Conservation (phyloP, 2,888 invertebrate genomes). For the Aphelenchoides bicaudatus region DNA sequence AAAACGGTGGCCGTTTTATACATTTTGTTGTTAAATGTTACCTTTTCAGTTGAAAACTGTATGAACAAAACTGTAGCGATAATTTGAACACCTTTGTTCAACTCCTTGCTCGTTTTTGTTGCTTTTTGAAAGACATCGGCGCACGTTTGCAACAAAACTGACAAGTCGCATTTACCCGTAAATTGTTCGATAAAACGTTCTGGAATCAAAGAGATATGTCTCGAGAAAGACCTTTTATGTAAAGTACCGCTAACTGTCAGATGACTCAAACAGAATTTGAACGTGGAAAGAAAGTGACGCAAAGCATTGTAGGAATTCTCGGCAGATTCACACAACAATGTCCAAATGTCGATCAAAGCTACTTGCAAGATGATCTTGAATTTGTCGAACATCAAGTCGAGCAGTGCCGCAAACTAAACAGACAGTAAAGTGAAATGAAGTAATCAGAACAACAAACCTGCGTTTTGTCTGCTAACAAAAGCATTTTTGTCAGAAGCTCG, state of each 20-base stretch:
- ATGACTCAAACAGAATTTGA: constrained; percentile 10
- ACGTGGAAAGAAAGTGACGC: constrained; percentile 19
- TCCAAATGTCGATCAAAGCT: constrained; percentile 35
- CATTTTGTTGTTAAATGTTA: not conserved
- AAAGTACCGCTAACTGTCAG: not conserved
- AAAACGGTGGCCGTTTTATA: too few species aligned
- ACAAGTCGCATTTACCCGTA: constrained; percentile 8
- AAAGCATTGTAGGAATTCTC: constrained; percentile 28
- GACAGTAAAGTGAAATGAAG: constrained; percentile 6
- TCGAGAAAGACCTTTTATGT: constrained; percentile 1
- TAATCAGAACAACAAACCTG: constrained; percentile 12
- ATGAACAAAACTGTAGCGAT: not conserved
- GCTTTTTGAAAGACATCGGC: not conserved
- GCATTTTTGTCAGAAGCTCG: not conserved
- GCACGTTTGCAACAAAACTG: not conserved
- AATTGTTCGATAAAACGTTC: not conserved
- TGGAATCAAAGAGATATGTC: not conserved
- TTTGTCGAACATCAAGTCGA: constrained; percentile 14
- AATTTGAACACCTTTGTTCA: constrained; percentile 5
- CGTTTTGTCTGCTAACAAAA: not conserved
- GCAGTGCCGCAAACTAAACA: constrained; percentile 22
- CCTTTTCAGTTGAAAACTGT: not conserved
- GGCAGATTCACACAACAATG: constrained; percentile 36
- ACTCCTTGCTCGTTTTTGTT: not conserved
- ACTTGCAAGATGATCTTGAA: constrained; percentile 21